Evolutionary conservation across 2,797 vertebrate genomes (phyloP), one percentile per base, ranked within the genome.

Genomic region (Poliocrania exsul): DNA sequence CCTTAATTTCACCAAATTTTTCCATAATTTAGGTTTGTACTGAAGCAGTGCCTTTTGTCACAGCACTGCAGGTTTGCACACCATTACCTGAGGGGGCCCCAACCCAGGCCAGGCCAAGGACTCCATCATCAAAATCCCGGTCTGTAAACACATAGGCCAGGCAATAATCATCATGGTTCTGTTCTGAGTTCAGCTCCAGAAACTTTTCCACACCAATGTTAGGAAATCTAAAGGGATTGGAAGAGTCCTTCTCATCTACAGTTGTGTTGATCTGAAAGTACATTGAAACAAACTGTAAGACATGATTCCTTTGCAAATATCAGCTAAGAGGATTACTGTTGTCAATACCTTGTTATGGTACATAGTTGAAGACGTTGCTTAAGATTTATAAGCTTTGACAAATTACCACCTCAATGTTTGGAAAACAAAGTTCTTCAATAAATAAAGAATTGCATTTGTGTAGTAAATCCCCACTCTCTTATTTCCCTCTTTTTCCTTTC

Each of bases 181-280:
- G 99, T 92, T 99, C 99, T 0, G 99, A 99, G 96, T 99, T 99
- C 92, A 99, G 97, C 93, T 99, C 99, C 95, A 99, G 97, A 95
- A 99, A 99, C 97, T 99, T 99, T 95, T 99, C 99, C 96, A 99
- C 99, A 2, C 99, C 99, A 65, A 99, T 99, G 95, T 99, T 99
- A 57, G 99, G 98, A 87, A 99, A 99, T 86, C 99, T 98, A 96
- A 99, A 99, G 9, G 99, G 99, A 98, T 99, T 99, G 93, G 99
- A 98, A 84, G 98, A 91, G 87, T 99, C 99, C 88, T 97, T 98
- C 97, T 99, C 99, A 62, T 99, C 99, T 64, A 21, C 95, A 16
- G 99, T 99, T 53, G 98, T 99, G 97, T 99, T 99, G 94, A 99
- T 99, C 99, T 99, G 93, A 70, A 97, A 97, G 88, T 37, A 75